Evolutionary conservation across 2,888 invertebrate species (phyloP), one percentile per base, ranked within the genome.

Genomic region (Drosophila gaucha): DNA sequence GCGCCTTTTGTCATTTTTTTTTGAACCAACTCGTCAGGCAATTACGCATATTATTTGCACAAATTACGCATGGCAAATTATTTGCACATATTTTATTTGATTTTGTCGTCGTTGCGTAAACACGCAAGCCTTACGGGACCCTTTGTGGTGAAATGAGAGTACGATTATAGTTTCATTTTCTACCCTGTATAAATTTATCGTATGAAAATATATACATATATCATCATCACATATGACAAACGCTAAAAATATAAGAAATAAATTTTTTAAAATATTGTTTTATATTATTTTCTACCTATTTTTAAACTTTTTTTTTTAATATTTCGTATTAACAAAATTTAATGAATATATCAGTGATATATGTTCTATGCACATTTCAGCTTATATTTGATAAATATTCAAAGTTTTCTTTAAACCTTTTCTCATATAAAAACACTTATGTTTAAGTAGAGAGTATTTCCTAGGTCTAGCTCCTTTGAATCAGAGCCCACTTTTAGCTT

Each of bases 41-140:
- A 82, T 82, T 85, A 87, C 76, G 83, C 79, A 82, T 87, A 82
- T 85, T 82, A 82, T 82, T 87, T 85, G 82, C 88, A 88, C 86
- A 88, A 88, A 88, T 83, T 87, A 88, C 88, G 88, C 88, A 86
- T 71, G 66, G 71, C 83, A 79, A 77, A 77, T 79, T 59, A 85
- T 78, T 78, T 76, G 67, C 78, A 69, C 63, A 75, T 68, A 78
- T 65, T 63, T 67, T 72, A 68, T 74, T 78, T 59, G 71, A 52
- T 69, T 67, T 68, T 84, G 43, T 18, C 64, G 54, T 68, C 49
- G 52, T 67, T 78, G 79, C 73, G 66, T 79, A 66, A 57, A 59
- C 86, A 87, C 83, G 86, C 83, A 60, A 82, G 9, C 43, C 26
- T 51, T 18, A 3, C 12, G 33, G 46, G 38, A 10, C 6, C 24